Conservation (phyloP, 2,888 invertebrate genomes). For the Xestia ashworthii region DNA sequence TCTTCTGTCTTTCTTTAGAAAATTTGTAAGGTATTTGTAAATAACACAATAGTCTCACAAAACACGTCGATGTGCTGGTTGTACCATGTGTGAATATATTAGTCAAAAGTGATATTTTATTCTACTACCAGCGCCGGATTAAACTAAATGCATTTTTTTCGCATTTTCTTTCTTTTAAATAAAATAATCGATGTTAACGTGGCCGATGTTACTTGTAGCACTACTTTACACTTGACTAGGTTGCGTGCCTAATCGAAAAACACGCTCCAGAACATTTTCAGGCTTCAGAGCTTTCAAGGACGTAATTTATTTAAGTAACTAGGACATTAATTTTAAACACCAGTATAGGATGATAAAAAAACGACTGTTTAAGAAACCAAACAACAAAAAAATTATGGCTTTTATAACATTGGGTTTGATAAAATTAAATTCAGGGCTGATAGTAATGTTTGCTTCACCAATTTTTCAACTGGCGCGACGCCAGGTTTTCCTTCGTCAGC, state of each 20-base stretch:
- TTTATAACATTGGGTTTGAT: constrained; percentile 16
- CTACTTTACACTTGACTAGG: background rate
- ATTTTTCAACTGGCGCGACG: constrained; percentile 47
- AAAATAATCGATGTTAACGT: background rate
- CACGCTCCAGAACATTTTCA: background rate
- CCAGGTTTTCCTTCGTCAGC: constrained; percentile 44
- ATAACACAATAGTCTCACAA: background rate
- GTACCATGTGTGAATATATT: background rate
- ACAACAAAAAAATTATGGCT: background rate
- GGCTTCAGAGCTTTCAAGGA: background rate
- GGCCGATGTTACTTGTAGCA: background rate
- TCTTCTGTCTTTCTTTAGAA: too few relatives aligned
- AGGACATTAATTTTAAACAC: background rate
- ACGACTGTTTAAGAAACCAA: background rate
- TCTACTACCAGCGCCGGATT: background rate
- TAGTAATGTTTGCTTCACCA: constrained; percentile 26
- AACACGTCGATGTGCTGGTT: background rate
- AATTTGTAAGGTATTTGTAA: background rate
- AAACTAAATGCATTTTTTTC: too few relatives aligned
- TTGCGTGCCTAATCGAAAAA: constrained; percentile 16
- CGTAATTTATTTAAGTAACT: constrained; percentile 5
- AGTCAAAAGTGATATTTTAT: background rate
- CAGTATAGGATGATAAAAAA: background rate
- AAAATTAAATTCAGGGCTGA: constrained; percentile 22
- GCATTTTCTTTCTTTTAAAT: too few relatives aligned